Base-by-base conservation (phyloP, 2,113 vertebrate genomes). In the Plecturocebus donacophilus region DNA sequence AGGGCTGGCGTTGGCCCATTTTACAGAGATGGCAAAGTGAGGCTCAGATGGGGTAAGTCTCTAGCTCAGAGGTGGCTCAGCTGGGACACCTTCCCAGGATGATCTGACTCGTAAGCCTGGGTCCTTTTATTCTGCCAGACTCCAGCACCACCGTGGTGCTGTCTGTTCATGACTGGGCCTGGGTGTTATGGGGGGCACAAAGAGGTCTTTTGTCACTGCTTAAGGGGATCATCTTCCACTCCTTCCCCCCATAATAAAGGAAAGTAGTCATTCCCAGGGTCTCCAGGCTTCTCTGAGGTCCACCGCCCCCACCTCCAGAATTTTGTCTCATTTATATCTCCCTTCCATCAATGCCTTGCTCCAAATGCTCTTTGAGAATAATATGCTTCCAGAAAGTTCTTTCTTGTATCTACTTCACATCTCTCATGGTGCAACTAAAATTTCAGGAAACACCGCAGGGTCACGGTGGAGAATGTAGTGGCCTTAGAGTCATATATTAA, bases 301-400 rank as follows among this genome's bases (percentile, higher is more conserved):
- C 20, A 27, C 58, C 20, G 14, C 7, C 10, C n/a, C 32, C 1
- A 8, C 6, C 20, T 82, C 20, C 38, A 47, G 23, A 61, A 27
- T 87, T 20, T 38, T n/a, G 27, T 61, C 80, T 71, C 42, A 54
- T 30, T 68, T 49, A 0, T 13, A 23, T 40, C 49, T 52, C 47
- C 40, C 42, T 52, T 40, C 64, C 30, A 25, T 6, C 76, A 56
- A 9, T 16, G 21, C 27, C n/a, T 82, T 64, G 30, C 61, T 64
- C 17, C 54, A 42, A n/a, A 20, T 40, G 47, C 7, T 64, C 17
- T 84, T 89, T 61, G 73, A 70, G 56, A 90, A 20, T 8, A n/a
- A 38, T 13, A 19, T 47, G 38, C 40, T 94, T 94, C 85, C n/a
- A 87, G 91, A 88, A 77, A 58, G 64, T 88, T 66, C 49, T 90